Evolutionary conservation across 2,888 invertebrate genomes (phyloP).

Genomic region (Drosophila nr. fundita): DNA sequence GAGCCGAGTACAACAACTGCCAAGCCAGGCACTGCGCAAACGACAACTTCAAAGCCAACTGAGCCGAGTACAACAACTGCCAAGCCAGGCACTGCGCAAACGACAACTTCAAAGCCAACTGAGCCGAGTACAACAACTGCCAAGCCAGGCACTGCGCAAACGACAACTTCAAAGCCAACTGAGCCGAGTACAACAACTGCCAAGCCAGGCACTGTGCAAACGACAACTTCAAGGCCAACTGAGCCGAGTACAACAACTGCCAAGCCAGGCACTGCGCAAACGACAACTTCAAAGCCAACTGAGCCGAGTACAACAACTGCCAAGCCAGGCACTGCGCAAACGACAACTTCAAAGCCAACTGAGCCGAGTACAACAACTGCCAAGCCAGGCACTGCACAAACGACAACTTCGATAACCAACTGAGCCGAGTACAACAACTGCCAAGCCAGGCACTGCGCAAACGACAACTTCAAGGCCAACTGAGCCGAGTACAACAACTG

Average conservation of each 20-base stretch:
- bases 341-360: background rate
- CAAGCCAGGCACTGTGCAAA: rapidly evolving
- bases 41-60: background rate
- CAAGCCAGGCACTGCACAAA: rapidly evolving
- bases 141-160: rapidly evolving
- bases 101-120: background rate
- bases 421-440: background rate
- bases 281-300: background rate
- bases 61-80: background rate
- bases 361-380: background rate
- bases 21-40: background rate
- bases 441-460: rapidly evolving
- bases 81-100: rapidly evolving
- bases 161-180: background rate
- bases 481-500: background rate
- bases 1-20: background rate
- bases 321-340: background rate
- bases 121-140: background rate
- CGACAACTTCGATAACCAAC: background rate
- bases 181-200: background rate
- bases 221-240: background rate
- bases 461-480: rapidly evolving
- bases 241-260: background rate
- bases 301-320: background rate
- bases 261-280: background rate